phyloP scores from a whole-genome alignment of 2,888 invertebrate genomes.

The Chloroclysta siterata region DNA sequence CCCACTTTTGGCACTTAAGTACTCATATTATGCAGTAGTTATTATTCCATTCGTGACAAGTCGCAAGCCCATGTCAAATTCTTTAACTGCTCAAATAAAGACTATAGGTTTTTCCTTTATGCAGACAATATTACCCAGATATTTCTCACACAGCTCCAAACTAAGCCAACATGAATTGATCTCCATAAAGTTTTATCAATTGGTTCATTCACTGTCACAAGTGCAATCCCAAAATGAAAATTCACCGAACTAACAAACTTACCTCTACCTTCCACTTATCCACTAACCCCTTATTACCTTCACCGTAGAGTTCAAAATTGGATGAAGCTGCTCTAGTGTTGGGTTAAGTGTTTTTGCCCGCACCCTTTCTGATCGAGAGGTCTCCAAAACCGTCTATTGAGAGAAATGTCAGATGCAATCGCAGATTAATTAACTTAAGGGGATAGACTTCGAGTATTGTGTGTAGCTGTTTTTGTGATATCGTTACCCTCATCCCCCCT shows the following conservation, averaged over 20 bases:
- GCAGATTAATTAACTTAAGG: background rate
- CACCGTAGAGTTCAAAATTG: conserved; percentile 4
- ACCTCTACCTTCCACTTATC: background rate
- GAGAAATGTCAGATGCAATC: conserved; percentile 25
- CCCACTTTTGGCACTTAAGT: too few species aligned
- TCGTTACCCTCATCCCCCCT: too few species aligned
- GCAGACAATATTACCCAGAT: too few species aligned
- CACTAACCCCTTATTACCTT: background rate
- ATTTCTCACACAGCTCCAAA: too few species aligned
- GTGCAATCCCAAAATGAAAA: conserved; percentile 16
- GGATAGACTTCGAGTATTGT: background rate
- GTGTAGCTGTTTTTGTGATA: too few species aligned
- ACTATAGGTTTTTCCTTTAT: too few species aligned
- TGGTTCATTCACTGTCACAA: conserved; percentile 8
- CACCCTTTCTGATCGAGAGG: conserved; percentile 24
- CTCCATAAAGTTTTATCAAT: conserved; percentile 4
- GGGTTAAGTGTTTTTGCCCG: background rate
- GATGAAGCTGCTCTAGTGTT: background rate
- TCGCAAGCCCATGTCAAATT: too few species aligned
- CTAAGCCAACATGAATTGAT: too few species aligned
- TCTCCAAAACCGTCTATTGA: conserved; percentile 33
- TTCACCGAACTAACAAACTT: conserved; percentile 9
- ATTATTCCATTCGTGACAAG: too few species aligned
- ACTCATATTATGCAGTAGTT: too few species aligned
- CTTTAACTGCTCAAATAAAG: too few species aligned